Evolutionary conservation across 2,888 invertebrate species (phyloP).

Genomic region (Lochmaea crataegi): DNA sequence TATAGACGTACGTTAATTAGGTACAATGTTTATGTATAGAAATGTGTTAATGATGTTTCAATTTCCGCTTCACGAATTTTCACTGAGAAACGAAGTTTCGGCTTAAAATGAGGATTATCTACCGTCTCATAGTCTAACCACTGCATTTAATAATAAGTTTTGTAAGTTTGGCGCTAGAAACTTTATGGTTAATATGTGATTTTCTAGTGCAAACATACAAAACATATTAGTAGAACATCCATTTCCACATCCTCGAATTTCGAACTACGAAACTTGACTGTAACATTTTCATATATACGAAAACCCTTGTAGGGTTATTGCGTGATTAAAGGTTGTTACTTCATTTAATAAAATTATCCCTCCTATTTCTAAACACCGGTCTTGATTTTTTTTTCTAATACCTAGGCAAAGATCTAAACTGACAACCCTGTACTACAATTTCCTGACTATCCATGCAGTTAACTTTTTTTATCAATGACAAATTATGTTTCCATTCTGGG

Average conservation of each 20-base stretch:
- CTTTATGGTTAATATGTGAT: conserved; percentile 12
- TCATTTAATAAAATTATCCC: not conserved
- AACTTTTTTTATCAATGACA: no score
- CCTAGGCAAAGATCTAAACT: no score
- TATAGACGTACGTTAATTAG: no score
- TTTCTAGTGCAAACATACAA: conserved; percentile 10
- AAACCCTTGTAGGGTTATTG: not conserved
- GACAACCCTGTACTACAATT: no score
- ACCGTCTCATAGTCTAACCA: not conserved
- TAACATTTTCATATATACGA: not conserved
- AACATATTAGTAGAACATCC: not conserved
- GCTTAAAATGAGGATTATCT: not conserved
- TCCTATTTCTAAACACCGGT: no score
- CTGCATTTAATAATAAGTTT: conserved; percentile 7
- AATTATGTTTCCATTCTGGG: no score
- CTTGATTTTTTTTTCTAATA: no score
- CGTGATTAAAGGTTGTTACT: not conserved
- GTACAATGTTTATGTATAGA: no score
- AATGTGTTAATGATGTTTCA: not conserved
- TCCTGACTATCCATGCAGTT: no score
- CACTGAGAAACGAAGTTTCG: not conserved
- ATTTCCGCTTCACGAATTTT: not conserved
- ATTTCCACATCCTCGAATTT: conserved; percentile 17
- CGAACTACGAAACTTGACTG: not conserved
- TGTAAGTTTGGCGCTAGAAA: conserved; percentile 1